A percentile compares a stretch with the other conserved stretches of the same genome.
phyloP scores from a whole-genome alignment of 1,140 invertebrate species.

The Danaus plexippus region DNA sequence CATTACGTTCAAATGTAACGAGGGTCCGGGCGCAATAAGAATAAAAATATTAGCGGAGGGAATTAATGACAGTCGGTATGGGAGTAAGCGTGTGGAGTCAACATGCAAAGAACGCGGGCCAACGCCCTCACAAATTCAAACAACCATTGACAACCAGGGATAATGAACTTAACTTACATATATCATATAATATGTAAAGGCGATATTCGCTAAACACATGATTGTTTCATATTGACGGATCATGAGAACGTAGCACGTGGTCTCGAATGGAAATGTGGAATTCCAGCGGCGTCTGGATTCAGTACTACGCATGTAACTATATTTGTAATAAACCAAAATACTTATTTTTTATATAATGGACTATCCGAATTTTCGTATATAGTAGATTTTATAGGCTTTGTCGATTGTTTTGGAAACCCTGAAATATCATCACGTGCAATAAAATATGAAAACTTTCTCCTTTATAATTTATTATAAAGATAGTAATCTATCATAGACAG shows the following conservation, averaged over 20 bases:
- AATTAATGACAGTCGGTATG: slow-evolving; percentile 51
- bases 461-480: too few species aligned
- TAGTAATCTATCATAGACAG: too few species aligned
- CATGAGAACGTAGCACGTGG: slow-evolving; percentile 1
- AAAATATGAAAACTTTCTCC: too few species aligned
- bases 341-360: too few species aligned
- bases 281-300: background rate
- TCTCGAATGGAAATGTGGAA: slow-evolving; percentile 1
- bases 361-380: too few species aligned
- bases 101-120: slow-evolving; percentile 43
- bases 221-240: background rate
- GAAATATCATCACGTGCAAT: too few species aligned
- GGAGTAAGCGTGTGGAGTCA: slow-evolving; percentile 31
- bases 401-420: too few species aligned
- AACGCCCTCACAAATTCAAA: slow-evolving; percentile 52
- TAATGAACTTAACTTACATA: slow-evolving; percentile 20
- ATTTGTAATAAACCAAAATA: too few species aligned
- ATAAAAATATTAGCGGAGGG: slow-evolving; percentile 46
- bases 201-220: too few species aligned
- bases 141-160: slow-evolving; percentile 33
- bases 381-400: too few species aligned
- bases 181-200: too few species aligned
- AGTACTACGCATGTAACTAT: too few species aligned
- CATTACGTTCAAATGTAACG: slow-evolving; percentile 29
- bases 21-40: slow-evolving; percentile 41